Evolutionary conservation across 2,888 invertebrate species (phyloP).

Genomic region (Drosophila neotestacea): DNA sequence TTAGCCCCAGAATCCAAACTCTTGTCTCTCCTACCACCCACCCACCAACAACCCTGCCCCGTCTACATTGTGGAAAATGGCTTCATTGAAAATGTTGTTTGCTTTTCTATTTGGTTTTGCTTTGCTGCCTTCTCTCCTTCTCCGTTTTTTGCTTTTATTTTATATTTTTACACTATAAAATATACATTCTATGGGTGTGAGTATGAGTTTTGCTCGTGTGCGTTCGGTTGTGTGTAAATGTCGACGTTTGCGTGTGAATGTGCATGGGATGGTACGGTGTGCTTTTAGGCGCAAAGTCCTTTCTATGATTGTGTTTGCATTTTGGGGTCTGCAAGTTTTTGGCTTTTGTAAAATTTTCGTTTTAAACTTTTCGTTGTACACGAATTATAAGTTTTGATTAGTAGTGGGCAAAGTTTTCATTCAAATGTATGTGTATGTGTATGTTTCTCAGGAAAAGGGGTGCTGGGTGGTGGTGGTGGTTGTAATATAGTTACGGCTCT

Average conservation of each 20-base stretch:
- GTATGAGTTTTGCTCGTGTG: slow-evolving; percentile 6
- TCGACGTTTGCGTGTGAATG: slow-evolving; percentile 13
- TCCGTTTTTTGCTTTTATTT: slow-evolving; percentile 67
- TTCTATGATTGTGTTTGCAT: slow-evolving; percentile 66
- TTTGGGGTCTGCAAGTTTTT: slow-evolving; percentile 71
- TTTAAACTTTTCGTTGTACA: slow-evolving; percentile 80
- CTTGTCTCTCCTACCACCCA: neutral
- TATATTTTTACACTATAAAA: slow-evolving; percentile 81
- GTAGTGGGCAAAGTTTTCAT: slow-evolving; percentile 78
- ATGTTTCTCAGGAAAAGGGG: slow-evolving; percentile 18
- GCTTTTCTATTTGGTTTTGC: slow-evolving; percentile 79
- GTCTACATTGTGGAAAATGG: slow-evolving; percentile 68
- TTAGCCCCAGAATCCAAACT: slow-evolving; percentile 31
- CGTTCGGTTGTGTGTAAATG: slow-evolving; percentile 3
- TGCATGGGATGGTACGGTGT: slow-evolving; percentile 32
- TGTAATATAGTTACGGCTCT: slow-evolving; percentile 24
- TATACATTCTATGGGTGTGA: slow-evolving; percentile 64
- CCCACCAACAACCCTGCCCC: neutral
- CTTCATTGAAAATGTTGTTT: slow-evolving; percentile 81
- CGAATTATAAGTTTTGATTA: slow-evolving; percentile 81
- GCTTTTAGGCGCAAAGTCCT: slow-evolving; percentile 60
- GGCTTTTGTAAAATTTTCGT: slow-evolving; percentile 80
- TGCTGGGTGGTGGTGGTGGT: slow-evolving; percentile 12
- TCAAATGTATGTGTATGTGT: slow-evolving; percentile 33
- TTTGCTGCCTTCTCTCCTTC: slow-evolving; percentile 37